Percentiles rank a stretch among this genome's conserved stretches.
These are phyloP conservation scores for Gobius niger DNA, from an alignment of 2,113 vertebrate species.

Conservation along the genomic window DNA sequence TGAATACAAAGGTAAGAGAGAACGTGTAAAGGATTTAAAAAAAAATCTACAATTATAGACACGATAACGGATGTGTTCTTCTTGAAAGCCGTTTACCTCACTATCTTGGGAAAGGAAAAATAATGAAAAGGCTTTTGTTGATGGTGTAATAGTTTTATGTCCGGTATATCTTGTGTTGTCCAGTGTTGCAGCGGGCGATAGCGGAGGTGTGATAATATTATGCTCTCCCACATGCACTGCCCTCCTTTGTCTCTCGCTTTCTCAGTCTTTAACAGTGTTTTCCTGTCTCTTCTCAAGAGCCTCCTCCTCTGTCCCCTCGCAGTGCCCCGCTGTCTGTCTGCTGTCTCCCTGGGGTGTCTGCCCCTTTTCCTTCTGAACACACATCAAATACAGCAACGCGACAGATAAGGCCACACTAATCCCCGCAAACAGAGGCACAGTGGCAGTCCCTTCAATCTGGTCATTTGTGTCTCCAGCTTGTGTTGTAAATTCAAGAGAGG, in stretches of 20 bases:
- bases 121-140: neutral
- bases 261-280: slow-evolving; percentile 7
- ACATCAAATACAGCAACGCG: slow-evolving; percentile 59
- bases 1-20: slow-evolving; percentile 79
- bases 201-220: slow-evolving; percentile 27
- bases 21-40: neutral
- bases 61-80: slow-evolving; percentile 1
- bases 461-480: slow-evolving; percentile 15
- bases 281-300: slow-evolving; percentile 27
- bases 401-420: slow-evolving; percentile 52
- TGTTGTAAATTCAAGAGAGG: slow-evolving; percentile 38
- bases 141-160: slow-evolving; percentile 9
- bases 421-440: slow-evolving; percentile 37
- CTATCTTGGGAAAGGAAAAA: neutral
- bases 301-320: slow-evolving; percentile 19
- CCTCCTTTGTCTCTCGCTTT: slow-evolving; percentile 12
- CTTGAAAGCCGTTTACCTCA: neutral
- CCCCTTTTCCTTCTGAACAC: slow-evolving; percentile 50
- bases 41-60: neutral
- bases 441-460: slow-evolving; percentile 49
- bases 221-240: slow-evolving; percentile 10
- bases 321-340: slow-evolving; percentile 26
- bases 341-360: slow-evolving; percentile 41
- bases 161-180: slow-evolving; percentile 15
- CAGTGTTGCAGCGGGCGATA: slow-evolving; percentile 16